These are phyloP conservation scores for Xestia sexstrigata DNA, from an alignment of 2,888 invertebrate species.

Conservation along the genomic window DNA sequence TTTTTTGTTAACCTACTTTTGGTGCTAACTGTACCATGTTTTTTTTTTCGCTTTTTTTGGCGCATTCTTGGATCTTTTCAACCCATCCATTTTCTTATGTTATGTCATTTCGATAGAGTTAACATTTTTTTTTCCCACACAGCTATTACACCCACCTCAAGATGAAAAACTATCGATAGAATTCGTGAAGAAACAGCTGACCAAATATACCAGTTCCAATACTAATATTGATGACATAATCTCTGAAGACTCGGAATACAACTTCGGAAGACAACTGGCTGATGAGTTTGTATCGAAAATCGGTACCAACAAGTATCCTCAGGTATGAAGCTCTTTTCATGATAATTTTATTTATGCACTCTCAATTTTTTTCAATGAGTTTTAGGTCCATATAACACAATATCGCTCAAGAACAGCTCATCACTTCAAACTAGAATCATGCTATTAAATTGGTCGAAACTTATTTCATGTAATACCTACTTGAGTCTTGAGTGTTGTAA, in stretches of 20 bases:
- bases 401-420: background rate
- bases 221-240: slow-evolving; percentile 94
- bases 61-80: background rate
- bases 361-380: background rate
- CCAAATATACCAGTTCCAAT: slow-evolving; percentile 83
- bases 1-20: background rate
- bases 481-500: background rate
- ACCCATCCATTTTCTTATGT: background rate
- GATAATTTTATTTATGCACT: background rate
- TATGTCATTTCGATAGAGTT: background rate
- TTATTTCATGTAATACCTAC: background rate
- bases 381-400: background rate
- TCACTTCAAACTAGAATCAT: background rate
- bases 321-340: slow-evolving; percentile 77
- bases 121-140: slow-evolving; percentile 43
- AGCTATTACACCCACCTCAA: slow-evolving; percentile 80
- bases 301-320: slow-evolving; percentile 93
- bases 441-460: background rate
- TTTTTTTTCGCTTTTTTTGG: background rate
- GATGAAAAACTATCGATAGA: slow-evolving; percentile 90
- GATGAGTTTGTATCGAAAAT: slow-evolving; percentile 95
- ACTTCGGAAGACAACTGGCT: slow-evolving; percentile 95
- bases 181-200: slow-evolving; percentile 93
- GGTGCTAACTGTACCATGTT: background rate
- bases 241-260: slow-evolving; percentile 97